A percentile compares a stretch with the other conserved stretches of the same genome.
phyloP scores from a whole-genome alignment of 1,140 invertebrate species.

The Lysiphlebus fabarum region DNA sequence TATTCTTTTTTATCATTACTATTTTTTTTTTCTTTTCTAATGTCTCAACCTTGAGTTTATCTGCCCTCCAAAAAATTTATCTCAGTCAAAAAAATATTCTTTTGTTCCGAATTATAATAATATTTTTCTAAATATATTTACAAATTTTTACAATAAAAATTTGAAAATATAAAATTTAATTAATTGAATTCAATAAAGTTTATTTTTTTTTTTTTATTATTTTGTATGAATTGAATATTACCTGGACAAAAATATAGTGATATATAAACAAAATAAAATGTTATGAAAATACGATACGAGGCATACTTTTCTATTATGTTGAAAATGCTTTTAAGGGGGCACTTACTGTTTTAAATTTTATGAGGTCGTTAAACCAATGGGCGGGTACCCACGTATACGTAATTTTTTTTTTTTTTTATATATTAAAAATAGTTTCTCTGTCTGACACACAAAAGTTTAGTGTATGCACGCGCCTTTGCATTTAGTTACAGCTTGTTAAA shows the following conservation, averaged over 20 bases:
- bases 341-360: conserved; percentile 46
- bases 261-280: not conserved
- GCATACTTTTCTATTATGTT: conserved; percentile 37
- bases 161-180: too few species aligned
- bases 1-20: conserved; percentile 14
- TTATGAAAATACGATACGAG: conserved; percentile 29
- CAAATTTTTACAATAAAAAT: too few species aligned
- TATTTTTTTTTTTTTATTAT: too few species aligned
- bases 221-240: not conserved
- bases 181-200: too few species aligned
- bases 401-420: not conserved
- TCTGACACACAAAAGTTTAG: conserved; percentile 25
- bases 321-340: conserved; percentile 30
- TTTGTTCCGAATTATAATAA: not conserved
- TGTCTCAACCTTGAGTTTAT: not conserved
- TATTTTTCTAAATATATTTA: too few species aligned
- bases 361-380: conserved; percentile 43
- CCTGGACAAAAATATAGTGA: conserved; percentile 2
- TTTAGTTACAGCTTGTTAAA: conserved; percentile 40
- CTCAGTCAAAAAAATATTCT: conserved; percentile 6
- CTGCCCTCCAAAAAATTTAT: not conserved
- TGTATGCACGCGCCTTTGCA: conserved; percentile 29
- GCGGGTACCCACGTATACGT: not conserved
- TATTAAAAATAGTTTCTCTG: not conserved
- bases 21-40: conserved; percentile 30